Percentiles rank a stretch among this genome's conserved stretches.
These are phyloP conservation scores for Pycnomerus fuliginosus DNA, from an alignment of 2,888 invertebrate genomes.

Conservation along the genomic window DNA sequence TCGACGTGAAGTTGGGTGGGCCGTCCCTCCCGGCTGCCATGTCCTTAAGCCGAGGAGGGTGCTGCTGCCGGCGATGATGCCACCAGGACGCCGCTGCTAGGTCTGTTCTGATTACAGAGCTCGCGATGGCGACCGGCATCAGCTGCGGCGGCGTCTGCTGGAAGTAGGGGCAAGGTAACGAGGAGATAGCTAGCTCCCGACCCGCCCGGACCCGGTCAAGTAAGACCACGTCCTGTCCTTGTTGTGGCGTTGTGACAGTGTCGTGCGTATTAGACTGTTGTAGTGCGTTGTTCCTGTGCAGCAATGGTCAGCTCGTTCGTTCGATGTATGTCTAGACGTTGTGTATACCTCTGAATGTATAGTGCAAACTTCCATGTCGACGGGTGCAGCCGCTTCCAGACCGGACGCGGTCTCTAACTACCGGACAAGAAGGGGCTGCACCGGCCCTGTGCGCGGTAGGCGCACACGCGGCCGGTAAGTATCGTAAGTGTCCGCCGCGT, in stretches of 20 bases:
- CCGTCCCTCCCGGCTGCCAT: constrained; percentile 19
- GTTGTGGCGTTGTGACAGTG: constrained; percentile 55
- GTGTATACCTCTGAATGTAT: constrained; percentile 32
- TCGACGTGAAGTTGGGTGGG: constrained; percentile 15
- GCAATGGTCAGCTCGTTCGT: constrained; percentile 54
- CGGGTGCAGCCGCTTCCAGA: constrained; percentile 30
- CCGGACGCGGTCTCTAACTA: constrained; percentile 7
- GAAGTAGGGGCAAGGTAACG: constrained; percentile 65
- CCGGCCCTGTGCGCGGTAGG: constrained; percentile 40
- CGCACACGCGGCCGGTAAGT: constrained; percentile 40
- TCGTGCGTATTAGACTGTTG: constrained; percentile 50
- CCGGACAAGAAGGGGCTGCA: constrained; percentile 36
- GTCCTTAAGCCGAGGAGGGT: too few species aligned
- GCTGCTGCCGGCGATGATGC: constrained; percentile 13
- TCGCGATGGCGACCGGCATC: constrained; percentile 51
- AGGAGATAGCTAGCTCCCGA: constrained; percentile 62
- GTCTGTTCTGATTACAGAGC: constrained; percentile 64
- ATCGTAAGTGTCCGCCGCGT: constrained; percentile 38
- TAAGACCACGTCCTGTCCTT: constrained; percentile 54
- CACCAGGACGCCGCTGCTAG: constrained; percentile 56
- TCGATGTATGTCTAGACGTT: constrained; percentile 55
- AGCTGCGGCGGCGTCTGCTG: constrained; percentile 62
- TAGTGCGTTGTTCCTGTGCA: constrained; percentile 53
- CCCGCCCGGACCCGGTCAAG: constrained; percentile 52
- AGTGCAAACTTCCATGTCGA: constrained; percentile 33